A percentile compares a stretch with the other conserved stretches of the same genome.
These are phyloP conservation scores for Enhydra lutris DNA, from an alignment of 2,113 vertebrate species.

Conservation along the genomic window DNA sequence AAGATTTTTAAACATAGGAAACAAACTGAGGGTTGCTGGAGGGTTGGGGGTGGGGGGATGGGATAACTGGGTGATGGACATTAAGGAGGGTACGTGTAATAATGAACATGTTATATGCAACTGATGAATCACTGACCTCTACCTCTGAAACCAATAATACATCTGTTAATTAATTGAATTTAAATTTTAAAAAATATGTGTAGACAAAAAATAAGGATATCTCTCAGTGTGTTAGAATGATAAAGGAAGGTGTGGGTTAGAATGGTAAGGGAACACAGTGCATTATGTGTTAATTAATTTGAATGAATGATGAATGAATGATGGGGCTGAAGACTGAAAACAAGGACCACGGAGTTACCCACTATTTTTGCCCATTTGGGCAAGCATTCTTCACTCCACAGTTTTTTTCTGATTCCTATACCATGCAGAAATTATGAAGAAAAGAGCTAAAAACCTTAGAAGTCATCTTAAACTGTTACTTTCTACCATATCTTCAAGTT, in stretches of 20 bases:
- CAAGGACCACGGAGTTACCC: neutral
- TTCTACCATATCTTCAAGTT: neutral
- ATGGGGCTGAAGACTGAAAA: neutral
- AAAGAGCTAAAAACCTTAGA: neutral
- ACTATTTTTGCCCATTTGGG: neutral
- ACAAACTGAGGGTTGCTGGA: neutral
- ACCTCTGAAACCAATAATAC: neutral
- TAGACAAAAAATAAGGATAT: neutral
- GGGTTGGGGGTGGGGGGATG: neutral
- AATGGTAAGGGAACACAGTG: neutral
- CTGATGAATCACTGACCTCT: neutral
- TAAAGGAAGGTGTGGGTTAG: neutral
- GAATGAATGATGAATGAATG: neutral
- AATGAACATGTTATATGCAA: neutral
- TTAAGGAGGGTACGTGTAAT: neutral
- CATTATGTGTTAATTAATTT: neutral
- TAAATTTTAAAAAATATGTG: neutral
- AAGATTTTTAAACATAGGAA: neutral
- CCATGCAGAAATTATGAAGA: neutral
- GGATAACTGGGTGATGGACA: neutral
- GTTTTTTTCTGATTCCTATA: neutral
- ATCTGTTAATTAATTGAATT: neutral
- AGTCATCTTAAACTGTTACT: neutral
- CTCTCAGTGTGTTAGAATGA: neutral
- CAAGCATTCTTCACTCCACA: neutral